These are phyloP conservation scores for Antennarius striatus DNA, from an alignment of 2,113 vertebrate genomes.

Conservation along the genomic window DNA sequence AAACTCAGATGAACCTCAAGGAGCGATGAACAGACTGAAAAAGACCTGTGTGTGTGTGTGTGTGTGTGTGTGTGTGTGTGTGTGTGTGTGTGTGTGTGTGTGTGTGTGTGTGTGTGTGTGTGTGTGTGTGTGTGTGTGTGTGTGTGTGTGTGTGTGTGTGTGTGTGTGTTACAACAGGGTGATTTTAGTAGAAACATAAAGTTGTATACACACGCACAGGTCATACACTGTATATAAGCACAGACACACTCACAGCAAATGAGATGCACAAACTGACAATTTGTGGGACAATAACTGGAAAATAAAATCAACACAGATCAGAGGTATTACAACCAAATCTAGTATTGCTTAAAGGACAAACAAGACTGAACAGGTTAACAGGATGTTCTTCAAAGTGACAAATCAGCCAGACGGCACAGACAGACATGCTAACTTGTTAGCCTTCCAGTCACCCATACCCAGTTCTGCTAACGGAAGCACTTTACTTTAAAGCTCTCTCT, in stretches of 20 bases:
- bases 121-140: too few relatives aligned
- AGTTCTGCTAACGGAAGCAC: conserved; percentile 78
- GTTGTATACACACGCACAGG: conserved; percentile 3
- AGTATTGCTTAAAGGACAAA: conserved; percentile 29
- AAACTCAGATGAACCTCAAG: too few relatives aligned
- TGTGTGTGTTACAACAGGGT: conserved; percentile 10
- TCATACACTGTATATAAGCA: conserved; percentile 33
- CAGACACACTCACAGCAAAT: conserved; percentile 18
- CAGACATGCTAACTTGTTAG: conserved; percentile 71
- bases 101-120: too few relatives aligned
- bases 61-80: too few relatives aligned
- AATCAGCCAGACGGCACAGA: conserved; percentile 18
- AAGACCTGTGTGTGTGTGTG: conserved; percentile 7
- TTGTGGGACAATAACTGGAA: conserved; percentile 11
- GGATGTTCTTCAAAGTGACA: conserved; percentile 37
- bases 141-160: not conserved
- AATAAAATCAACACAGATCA: conserved; percentile 39
- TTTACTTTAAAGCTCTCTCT: conserved; percentile 79
- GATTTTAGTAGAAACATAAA: conserved; percentile 22
- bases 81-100: too few relatives aligned
- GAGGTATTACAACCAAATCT: conserved; percentile 45
- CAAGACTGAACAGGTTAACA: conserved; percentile 32
- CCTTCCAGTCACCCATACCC: conserved; percentile 74
- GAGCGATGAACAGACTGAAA: conserved; percentile 25
- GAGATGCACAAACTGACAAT: not conserved